These are phyloP conservation scores for Oncorhynchus clarkii DNA, from an alignment of 2,113 vertebrate genomes.

Conservation along the genomic window DNA sequence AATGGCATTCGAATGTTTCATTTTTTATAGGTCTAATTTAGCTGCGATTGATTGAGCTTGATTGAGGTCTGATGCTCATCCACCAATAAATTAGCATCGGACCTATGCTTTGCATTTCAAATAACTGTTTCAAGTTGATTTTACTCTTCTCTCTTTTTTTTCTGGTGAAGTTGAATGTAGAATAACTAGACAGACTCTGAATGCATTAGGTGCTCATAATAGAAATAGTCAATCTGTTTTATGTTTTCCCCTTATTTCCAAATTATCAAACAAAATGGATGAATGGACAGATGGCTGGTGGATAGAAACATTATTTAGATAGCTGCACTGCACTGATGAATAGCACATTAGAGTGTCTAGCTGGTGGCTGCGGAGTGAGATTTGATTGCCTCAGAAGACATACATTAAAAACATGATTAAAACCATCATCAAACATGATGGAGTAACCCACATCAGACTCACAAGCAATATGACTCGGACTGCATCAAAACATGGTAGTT, in stretches of 20 bases:
- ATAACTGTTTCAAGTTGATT: not conserved
- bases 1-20: too few relatives aligned
- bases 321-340: not conserved
- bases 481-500: not conserved
- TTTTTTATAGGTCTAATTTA: too few relatives aligned
- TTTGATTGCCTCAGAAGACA: slow-evolving; percentile 2
- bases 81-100: not conserved
- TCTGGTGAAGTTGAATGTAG: not conserved
- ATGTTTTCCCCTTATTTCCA: not conserved
- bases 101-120: not conserved
- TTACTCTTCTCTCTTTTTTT: not conserved
- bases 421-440: slow-evolving; percentile 1
- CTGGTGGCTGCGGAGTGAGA: not conserved
- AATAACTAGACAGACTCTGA: not conserved
- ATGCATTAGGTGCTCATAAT: not conserved
- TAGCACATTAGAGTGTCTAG: not conserved
- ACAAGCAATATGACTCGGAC: not conserved
- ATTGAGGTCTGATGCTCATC: not conserved
- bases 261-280: not conserved
- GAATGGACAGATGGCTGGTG: not conserved
- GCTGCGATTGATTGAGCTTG: not conserved
- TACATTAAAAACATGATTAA: slow-evolving; percentile 11
- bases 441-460: not conserved
- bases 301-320: not conserved
- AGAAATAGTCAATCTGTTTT: not conserved